Evolutionary conservation across 2,113 vertebrate genomes (phyloP).

Genomic region (Cyanocitta stelleri): DNA sequence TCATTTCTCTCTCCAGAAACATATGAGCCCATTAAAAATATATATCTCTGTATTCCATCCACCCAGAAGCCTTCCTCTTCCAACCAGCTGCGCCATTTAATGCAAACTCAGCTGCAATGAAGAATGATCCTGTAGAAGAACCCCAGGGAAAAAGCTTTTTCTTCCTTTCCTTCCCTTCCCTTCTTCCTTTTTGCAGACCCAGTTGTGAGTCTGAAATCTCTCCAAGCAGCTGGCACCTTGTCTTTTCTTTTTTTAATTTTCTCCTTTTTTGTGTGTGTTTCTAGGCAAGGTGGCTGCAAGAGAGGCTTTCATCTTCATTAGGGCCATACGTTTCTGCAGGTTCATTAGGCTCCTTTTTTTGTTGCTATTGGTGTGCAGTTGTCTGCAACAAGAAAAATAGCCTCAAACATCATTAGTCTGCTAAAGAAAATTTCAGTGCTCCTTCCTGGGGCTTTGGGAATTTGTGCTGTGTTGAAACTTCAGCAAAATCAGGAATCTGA

Average conservation of each 20-base stretch:
- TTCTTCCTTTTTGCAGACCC: slow-evolving; percentile 20
- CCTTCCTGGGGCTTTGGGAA: slow-evolving; percentile 28
- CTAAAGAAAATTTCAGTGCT: slow-evolving; percentile 49
- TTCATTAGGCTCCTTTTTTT: slow-evolving; percentile 57
- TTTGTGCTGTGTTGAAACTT: slow-evolving; percentile 37
- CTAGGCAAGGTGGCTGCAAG: slow-evolving; percentile 38
- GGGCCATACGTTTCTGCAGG: slow-evolving; percentile 55
- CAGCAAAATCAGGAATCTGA: slow-evolving; percentile 40
- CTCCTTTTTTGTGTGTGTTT: neutral
- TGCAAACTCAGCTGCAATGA: slow-evolving; percentile 62
- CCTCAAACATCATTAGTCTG: slow-evolving; percentile 60
- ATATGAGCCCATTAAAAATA: slow-evolving; percentile 39
- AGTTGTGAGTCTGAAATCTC: slow-evolving; percentile 14
- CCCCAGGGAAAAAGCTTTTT: slow-evolving; percentile 29
- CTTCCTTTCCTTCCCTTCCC: slow-evolving; percentile 11
- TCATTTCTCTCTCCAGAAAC: slow-evolving; percentile 42
- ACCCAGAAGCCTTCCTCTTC: slow-evolving; percentile 31
- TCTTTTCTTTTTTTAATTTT: slow-evolving; percentile 19
- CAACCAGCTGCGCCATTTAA: slow-evolving; percentile 39
- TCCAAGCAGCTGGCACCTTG: slow-evolving; percentile 50
- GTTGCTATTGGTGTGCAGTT: slow-evolving; percentile 46
- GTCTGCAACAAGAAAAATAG: slow-evolving; percentile 65
- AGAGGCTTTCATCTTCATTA: slow-evolving; percentile 69
- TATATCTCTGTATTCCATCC: neutral
- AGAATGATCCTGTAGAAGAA: slow-evolving; percentile 25